Evolutionary conservation across 2,113 vertebrate genomes (phyloP).

Genomic region (Podiceps cristatus): DNA sequence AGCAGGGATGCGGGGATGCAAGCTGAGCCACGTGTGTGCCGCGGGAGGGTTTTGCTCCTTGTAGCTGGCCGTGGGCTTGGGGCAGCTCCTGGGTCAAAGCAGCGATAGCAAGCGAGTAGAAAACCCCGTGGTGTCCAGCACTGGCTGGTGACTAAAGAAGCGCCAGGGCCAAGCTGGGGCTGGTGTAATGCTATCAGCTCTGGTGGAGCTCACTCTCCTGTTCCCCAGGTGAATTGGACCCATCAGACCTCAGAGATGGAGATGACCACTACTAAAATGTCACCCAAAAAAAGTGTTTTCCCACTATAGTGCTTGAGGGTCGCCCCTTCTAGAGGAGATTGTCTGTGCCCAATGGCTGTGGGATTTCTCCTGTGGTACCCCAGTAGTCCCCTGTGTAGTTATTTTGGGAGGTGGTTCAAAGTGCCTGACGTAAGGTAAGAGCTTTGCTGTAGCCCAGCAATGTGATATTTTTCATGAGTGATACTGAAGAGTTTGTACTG

Average conservation of each 20-base stretch:
- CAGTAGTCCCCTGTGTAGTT: background rate
- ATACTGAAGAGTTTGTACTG: background rate
- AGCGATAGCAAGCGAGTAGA: background rate
- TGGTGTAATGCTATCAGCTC: background rate
- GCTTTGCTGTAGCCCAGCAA: background rate
- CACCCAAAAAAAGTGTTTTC: background rate
- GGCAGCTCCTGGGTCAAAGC: background rate
- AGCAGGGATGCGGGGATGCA: background rate
- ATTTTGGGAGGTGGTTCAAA: background rate
- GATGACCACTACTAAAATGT: background rate
- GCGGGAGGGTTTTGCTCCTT: background rate
- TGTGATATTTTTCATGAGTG: background rate
- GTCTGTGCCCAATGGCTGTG: background rate
- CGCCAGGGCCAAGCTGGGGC: background rate
- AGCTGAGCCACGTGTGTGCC: accelerated
- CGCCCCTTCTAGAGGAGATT: background rate
- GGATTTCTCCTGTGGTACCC: background rate
- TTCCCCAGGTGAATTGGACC: background rate
- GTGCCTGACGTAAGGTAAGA: background rate
- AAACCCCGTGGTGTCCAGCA: background rate
- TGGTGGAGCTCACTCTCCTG: background rate
- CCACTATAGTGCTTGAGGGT: background rate
- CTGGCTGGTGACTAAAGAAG: background rate
- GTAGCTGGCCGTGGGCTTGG: accelerated
- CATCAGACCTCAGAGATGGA: background rate